Base-by-base conservation (phyloP, 2,797 vertebrate genomes). In the Brachyrhaphis roseni region DNA sequence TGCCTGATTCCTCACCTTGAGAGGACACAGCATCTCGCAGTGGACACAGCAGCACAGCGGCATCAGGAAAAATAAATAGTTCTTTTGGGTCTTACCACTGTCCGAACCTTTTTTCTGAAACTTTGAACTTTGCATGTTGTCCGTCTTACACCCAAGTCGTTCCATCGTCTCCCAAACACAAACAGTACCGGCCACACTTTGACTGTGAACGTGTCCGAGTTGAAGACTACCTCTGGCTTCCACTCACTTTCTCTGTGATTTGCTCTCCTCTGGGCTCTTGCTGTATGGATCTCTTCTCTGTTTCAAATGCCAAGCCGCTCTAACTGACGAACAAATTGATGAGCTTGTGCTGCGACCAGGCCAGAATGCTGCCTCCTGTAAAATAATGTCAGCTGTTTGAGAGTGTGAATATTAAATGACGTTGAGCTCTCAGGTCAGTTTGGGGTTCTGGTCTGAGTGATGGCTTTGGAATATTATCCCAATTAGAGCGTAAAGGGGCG, bases 401-500 rank as follows among this genome's bases (percentile, higher is more conserved):
- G 70, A 55, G 43, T 62, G 77, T 75, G 84, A 79, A 78, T 82
- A 71, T 75, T 79, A 74, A 87, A 88, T 83, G 53, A 81, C 72
- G 78, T 53, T 28, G 68, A 36, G 75, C 84, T 86, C 82, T 84
- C 82, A 12, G 34, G 66, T 47, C 12, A 11, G 77, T 72, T 78
- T 82, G 26, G 53, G 16, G 79, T 87, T 87, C 85, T 76, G 4
- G 72, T 26, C 36, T 15, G 0, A 78, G 76, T 82, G 82, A 93
- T 88, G 78, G 87, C 91, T 89, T 88, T 91, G 84, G 87, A 93
- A 89, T 81, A 82, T 89, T 83, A 91, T 89, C 86, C 68, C 81
- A 89, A 78, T 72, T 43, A 74, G n/a, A 7, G 77, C 18, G 8
- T 10, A 53, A 53, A 3, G 8, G 7, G 20, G 8, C 3, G 1